Evolutionary conservation across 2,797 vertebrate species (phyloP).

Genomic region (Enteromius paludinosus): DNA sequence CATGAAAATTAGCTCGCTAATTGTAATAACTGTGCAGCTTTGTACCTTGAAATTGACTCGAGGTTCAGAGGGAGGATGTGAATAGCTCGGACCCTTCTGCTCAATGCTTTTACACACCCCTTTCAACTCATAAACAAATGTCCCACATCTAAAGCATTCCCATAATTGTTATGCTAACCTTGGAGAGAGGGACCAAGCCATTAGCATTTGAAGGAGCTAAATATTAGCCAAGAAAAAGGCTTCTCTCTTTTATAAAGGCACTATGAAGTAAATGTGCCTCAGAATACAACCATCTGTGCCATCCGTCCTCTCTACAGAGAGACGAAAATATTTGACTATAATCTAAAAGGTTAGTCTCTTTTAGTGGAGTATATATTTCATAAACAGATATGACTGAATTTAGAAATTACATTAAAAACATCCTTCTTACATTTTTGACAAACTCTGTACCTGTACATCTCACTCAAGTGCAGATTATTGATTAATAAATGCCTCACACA

Average conservation of each 20-base stretch:
- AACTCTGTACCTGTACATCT: neutral
- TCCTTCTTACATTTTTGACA: neutral
- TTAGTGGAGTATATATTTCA: constrained; percentile 5
- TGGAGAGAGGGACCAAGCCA: constrained; percentile 92
- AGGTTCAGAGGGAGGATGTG: constrained; percentile 81
- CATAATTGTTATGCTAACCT: constrained; percentile 99
- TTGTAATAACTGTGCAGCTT: constrained; percentile 82
- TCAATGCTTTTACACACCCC: constrained; percentile 81
- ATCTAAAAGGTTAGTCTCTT: constrained; percentile 25
- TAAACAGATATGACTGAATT: neutral
- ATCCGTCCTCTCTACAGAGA: constrained; percentile 79
- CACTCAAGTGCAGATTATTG: neutral
- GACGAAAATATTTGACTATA: constrained; percentile 69
- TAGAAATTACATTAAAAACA: neutral
- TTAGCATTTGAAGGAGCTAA: constrained; percentile 99
- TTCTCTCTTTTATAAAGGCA: constrained; percentile 89
- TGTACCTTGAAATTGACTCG: constrained; percentile 87
- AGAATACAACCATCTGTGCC: constrained; percentile 92
- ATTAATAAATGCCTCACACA: neutral
- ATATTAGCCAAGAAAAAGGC: constrained; percentile 98
- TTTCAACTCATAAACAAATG: constrained; percentile 98
- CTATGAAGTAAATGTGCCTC: constrained; percentile 87
- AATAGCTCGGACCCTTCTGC: constrained; percentile 81
- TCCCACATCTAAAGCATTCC: constrained; percentile 97
- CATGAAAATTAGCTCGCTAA: constrained; percentile 68